Evolutionary conservation across 92 coral and sea anemone genomes (phyloP), one percentile per base, ranked within the genome.

Genomic region (Micromussa lordhowensis): DNA sequence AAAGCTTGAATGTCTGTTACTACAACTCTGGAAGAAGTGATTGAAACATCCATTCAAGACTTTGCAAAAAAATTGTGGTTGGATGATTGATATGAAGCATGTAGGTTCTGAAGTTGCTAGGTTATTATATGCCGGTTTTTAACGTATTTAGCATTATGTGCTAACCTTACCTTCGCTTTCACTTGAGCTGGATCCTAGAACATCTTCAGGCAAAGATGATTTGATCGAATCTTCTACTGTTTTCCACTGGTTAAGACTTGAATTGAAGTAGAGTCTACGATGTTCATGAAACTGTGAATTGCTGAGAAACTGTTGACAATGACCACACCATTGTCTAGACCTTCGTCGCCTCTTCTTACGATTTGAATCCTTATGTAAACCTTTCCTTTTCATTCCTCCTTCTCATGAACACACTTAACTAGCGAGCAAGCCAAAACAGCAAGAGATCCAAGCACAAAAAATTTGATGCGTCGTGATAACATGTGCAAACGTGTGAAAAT

Each of bases 241-340:
- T 69, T 71, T 86, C 83, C 89, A 86, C 89, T 86, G 89, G 8
- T 86, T 22, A 34, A 77, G 61, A 19, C 38, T 86, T 58, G 76
- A 40, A 40, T 86, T 30, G 63, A 8, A 86, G 24, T 57, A 86
- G 19, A 75, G 81, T 68, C 40, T 75, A 30, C 80, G 69, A 55
- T 86, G 89, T 1, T 58, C 58, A 55, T 86, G 61, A 63, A 31
- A 86, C 61, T 76, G 89, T 11, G 75, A 54, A 24, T 76, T 32
- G 57, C 83, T 59, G 1, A 86, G 83, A 18, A 86, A 22, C 26
- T 76, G 89, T 9, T 77, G 57, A 28, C 89, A 86, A 28, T 77
- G 83, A 35, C 83, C 83, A 77, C 89, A 77, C 44, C 74, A 30
- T 35, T 55, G 55, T 49, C 48, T 74, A 11, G 55, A 55, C 34